Evolutionary conservation across 2,113 vertebrate species (phyloP).

Genomic region (Sinosuthora webbiana): DNA sequence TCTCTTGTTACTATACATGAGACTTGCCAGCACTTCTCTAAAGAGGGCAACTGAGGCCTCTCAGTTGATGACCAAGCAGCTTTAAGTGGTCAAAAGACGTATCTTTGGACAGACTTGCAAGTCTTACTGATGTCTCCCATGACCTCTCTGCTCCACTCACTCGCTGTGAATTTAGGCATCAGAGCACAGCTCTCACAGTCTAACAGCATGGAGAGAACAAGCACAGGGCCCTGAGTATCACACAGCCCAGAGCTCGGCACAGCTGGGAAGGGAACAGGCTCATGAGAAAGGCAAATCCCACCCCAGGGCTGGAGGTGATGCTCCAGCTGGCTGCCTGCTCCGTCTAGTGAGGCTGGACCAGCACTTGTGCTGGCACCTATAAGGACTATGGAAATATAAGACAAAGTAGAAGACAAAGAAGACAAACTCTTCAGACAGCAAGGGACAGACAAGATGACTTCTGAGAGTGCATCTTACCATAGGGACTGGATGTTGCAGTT

Average conservation of each 20-base stretch:
- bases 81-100: neutral
- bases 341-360: neutral
- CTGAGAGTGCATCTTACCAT: constrained; percentile 59
- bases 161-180: neutral
- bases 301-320: neutral
- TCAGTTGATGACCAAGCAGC: neutral
- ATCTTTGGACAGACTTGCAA: neutral
- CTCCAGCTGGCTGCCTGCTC: neutral
- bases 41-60: neutral
- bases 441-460: neutral
- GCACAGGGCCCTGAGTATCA: rapidly evolving
- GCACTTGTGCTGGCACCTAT: neutral
- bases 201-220: rapidly evolving
- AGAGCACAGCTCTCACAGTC: rapidly evolving
- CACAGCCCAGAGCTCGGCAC: neutral
- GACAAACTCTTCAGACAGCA: neutral
- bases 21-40: neutral
- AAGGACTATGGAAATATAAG: neutral
- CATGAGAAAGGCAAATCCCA: neutral
- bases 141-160: neutral
- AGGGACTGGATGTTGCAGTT: constrained; percentile 45
- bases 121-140: neutral
- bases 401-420: neutral
- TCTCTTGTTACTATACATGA: neutral
- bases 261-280: neutral